Evolutionary conservation across 2,888 invertebrate genomes (phyloP).

Genomic region (Nomada ferruginata): DNA sequence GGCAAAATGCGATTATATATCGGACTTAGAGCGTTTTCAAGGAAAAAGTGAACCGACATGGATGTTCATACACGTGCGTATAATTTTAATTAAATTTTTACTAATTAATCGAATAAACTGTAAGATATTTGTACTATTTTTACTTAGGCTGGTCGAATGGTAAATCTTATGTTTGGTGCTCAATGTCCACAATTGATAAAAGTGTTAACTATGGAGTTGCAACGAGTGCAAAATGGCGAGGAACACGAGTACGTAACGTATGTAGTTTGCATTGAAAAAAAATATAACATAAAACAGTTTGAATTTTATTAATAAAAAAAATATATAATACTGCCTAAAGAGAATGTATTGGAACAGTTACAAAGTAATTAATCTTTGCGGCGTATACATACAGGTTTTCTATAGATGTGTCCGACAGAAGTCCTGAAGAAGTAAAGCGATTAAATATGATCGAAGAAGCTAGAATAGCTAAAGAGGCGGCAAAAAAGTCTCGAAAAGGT

Average conservation of each 20-base stretch:
- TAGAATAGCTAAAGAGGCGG: slow-evolving; percentile 78
- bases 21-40: slow-evolving; percentile 90
- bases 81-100: background rate
- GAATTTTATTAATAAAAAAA: background rate
- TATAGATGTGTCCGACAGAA: slow-evolving; percentile 81
- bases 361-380: slow-evolving; percentile 2
- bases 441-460: slow-evolving; percentile 76
- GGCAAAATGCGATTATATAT: slow-evolving; percentile 88
- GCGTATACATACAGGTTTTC: slow-evolving; percentile 70
- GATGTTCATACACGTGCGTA: slow-evolving; percentile 89
- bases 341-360: background rate
- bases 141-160: slow-evolving; percentile 89
- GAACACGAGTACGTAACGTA: slow-evolving; percentile 75
- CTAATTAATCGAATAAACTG: background rate
- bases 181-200: slow-evolving; percentile 92
- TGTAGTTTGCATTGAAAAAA: background rate
- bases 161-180: slow-evolving; percentile 93
- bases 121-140: slow-evolving; percentile 1
- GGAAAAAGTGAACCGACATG: slow-evolving; percentile 96
- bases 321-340: background rate
- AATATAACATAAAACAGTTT: background rate
- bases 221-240: slow-evolving; percentile 75
- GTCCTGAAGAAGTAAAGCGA: slow-evolving; percentile 85
- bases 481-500: slow-evolving; percentile 79
- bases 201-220: slow-evolving; percentile 88